phyloP scores from a whole-genome alignment of 2,888 invertebrate species.

The Malacosoma neustria region DNA sequence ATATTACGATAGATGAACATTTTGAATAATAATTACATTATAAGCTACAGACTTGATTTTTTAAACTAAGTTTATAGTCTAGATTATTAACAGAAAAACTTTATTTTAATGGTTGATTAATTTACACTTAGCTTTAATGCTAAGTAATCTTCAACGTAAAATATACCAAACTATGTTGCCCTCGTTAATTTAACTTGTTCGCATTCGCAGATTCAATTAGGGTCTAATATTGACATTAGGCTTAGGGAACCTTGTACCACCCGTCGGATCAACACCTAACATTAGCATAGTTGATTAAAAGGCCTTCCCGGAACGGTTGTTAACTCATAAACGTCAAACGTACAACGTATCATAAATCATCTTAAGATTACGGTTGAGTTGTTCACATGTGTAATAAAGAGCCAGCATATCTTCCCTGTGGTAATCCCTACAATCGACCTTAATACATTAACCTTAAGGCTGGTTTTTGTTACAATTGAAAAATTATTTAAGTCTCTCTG shows the following conservation, averaged over 20 bases:
- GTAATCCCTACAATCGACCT: constrained; percentile 17
- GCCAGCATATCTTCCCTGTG: constrained; percentile 25
- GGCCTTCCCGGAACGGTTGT: constrained; percentile 58
- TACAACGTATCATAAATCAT: constrained; percentile 71
- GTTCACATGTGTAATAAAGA: constrained; percentile 39
- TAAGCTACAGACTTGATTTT: too few species aligned
- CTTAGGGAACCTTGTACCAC: constrained; percentile 33
- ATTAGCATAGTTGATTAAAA: constrained; percentile 74
- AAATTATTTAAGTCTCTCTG: constrained; percentile 22
- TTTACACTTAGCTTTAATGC: too few species aligned
- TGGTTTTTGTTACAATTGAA: constrained; percentile 13
- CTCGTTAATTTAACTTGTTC: constrained; percentile 52
- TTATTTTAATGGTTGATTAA: too few species aligned
- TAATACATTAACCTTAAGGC: constrained; percentile 15
- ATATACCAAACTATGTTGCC: constrained; percentile 5
- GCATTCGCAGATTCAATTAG: constrained; percentile 62
- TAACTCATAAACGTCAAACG: constrained; percentile 70
- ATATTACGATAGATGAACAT: too few species aligned
- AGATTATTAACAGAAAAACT: too few species aligned
- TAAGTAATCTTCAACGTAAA: too few species aligned
- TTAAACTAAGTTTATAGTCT: too few species aligned
- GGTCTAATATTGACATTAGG: constrained; percentile 58
- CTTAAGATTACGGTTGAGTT: constrained; percentile 66
- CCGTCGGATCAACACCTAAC: constrained; percentile 58
- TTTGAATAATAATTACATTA: too few species aligned